Percentiles rank a stretch among this genome's conserved stretches.
These are phyloP conservation scores for Theonella swinhoei DNA, from an alignment of 37 sponge, comb jelly and placozoan genomes.

Conservation along the genomic window DNA sequence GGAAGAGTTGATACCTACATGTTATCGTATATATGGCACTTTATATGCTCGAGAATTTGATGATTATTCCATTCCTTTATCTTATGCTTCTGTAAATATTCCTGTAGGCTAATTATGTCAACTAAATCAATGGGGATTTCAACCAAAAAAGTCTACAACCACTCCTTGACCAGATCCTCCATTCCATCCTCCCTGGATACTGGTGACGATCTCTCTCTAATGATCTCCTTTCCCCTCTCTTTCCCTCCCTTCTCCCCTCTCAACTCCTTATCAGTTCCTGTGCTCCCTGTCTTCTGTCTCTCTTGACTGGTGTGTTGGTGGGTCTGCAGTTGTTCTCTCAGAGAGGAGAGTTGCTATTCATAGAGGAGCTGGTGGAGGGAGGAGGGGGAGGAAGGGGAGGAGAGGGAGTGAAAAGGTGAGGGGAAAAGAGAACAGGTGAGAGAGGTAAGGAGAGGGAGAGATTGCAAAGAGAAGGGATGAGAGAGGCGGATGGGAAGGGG, in stretches of 20 bases:
- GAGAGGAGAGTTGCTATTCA: constrained; percentile 35
- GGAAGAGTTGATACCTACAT: too few relatives aligned
- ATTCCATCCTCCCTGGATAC: not conserved
- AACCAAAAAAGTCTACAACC: too few relatives aligned
- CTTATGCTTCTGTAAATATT: too few relatives aligned
- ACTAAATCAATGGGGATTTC: too few relatives aligned
- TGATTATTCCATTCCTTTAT: too few relatives aligned
- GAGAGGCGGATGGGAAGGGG: not conserved
- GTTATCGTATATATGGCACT: too few relatives aligned
- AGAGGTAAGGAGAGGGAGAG: not conserved
- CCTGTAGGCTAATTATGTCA: too few relatives aligned
- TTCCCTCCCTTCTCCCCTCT: constrained; percentile 16
- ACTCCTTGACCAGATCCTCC: not conserved
- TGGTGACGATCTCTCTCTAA: not conserved
- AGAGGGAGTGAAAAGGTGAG: too few relatives aligned
- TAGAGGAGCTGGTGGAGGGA: constrained; percentile 17
- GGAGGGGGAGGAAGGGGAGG: not conserved
- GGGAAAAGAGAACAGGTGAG: not conserved
- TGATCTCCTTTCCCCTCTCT: constrained; percentile 27
- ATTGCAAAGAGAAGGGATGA: not conserved
- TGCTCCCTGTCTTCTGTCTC: constrained; percentile 10
- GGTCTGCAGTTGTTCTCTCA: constrained; percentile 13
- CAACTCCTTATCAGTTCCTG: constrained; percentile 39
- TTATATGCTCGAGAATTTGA: too few relatives aligned
- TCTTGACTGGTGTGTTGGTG: not conserved